Conservation (phyloP, 2,113 vertebrate genomes). For the Anoplopoma fimbria region DNA sequence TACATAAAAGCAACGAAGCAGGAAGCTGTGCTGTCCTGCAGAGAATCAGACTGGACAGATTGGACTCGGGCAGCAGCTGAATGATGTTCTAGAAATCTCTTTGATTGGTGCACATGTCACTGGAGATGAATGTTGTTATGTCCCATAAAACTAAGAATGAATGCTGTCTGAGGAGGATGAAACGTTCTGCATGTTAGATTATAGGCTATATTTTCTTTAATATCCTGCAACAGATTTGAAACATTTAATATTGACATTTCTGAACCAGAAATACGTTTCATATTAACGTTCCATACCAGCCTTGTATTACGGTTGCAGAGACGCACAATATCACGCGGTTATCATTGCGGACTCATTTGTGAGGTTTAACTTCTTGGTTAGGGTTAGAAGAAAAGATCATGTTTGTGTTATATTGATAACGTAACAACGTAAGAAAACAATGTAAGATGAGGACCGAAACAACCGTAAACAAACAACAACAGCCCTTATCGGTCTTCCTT, state of each 20-base stretch:
- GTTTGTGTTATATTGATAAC: neutral
- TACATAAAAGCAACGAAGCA: neutral
- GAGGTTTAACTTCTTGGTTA: neutral
- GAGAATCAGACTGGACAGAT: slow-evolving; percentile 8
- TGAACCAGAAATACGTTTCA: neutral
- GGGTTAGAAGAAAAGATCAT: neutral
- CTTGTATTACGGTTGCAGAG: neutral
- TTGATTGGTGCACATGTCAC: slow-evolving; percentile 22
- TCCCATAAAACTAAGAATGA: neutral
- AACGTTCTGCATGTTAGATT: neutral
- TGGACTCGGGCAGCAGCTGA: neutral
- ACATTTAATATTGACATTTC: neutral
- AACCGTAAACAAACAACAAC: neutral
- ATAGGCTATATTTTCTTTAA: neutral
- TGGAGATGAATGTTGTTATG: neutral
- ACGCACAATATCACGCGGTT: neutral
- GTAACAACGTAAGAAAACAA: neutral
- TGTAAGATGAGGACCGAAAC: too few species aligned
- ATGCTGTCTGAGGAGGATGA: neutral
- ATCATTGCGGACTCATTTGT: neutral
- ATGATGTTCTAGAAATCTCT: neutral
- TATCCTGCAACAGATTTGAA: neutral
- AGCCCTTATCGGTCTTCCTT: too few species aligned
- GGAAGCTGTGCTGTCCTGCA: neutral
- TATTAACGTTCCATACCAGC: neutral